Percentiles rank a stretch among this genome's conserved stretches.
phyloP scores from a whole-genome alignment of 2,113 vertebrate species.

The Carassius gibelio region DNA sequence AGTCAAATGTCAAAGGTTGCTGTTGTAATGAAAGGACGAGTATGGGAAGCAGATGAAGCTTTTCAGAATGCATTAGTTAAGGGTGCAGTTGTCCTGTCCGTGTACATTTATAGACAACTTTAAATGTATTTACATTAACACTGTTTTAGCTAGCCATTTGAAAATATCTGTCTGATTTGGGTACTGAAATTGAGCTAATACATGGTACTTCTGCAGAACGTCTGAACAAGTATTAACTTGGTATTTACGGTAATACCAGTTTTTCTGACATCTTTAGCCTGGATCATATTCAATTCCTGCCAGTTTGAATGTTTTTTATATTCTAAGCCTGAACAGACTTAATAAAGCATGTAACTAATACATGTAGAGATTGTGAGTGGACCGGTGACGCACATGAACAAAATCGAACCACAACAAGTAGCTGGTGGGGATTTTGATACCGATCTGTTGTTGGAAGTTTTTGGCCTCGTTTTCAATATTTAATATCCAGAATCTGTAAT shows the following conservation, averaged over 20 bases:
- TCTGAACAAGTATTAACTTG: background rate
- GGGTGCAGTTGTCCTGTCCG: background rate
- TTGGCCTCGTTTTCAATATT: background rate
- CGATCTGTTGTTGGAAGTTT: background rate
- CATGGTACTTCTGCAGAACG: background rate
- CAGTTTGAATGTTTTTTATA: background rate
- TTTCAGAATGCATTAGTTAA: background rate
- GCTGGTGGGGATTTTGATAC: constrained; percentile 4
- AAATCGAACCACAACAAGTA: background rate
- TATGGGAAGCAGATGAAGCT: background rate
- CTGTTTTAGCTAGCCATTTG: background rate
- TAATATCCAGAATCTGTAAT: constrained; percentile 5
- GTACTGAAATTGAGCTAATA: too few species aligned
- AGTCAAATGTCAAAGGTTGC: background rate
- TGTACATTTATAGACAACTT: background rate
- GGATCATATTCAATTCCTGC: background rate
- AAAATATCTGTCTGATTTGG: background rate
- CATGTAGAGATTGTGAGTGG: background rate
- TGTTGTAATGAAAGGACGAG: background rate
- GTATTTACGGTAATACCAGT: background rate
- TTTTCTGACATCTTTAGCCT: background rate
- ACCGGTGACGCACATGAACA: background rate
- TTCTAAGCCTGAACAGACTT: background rate
- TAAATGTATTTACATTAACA: background rate
- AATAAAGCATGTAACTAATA: background rate